Evolutionary conservation across 2,113 vertebrate genomes (phyloP).

Genomic region (Machaerirhynchus nigripectus): DNA sequence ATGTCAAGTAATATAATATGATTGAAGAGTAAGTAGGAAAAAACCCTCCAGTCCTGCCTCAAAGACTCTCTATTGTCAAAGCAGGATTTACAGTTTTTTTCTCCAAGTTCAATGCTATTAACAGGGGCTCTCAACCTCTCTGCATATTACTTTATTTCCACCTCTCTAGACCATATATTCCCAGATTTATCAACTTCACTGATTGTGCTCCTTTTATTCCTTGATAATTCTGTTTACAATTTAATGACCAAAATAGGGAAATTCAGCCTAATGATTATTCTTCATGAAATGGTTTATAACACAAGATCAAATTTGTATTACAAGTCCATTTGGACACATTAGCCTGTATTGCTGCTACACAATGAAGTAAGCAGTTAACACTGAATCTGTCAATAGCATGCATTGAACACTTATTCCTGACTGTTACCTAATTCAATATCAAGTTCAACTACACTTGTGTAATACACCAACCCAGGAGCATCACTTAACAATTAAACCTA

Average conservation of each 20-base stretch:
- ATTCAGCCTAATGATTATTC: neutral
- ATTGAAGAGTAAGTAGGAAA: neutral
- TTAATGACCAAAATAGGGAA: neutral
- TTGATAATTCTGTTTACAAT: neutral
- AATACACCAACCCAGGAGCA: neutral
- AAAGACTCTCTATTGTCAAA: neutral
- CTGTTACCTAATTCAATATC: neutral
- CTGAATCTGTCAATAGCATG: neutral
- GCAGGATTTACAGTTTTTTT: neutral
- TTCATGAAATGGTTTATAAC: neutral
- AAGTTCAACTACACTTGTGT: neutral
- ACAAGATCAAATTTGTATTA: neutral
- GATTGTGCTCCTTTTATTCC: neutral
- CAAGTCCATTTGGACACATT: neutral
- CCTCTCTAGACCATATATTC: neutral
- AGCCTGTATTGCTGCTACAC: neutral
- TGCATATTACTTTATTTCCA: neutral
- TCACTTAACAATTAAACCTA: neutral
- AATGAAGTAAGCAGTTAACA: neutral
- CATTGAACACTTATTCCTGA: neutral
- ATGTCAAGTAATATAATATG: neutral
- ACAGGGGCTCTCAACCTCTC: neutral
- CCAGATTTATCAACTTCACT: neutral
- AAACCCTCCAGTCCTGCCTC: neutral
- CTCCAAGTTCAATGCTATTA: accelerated